A percentile compares a stretch with the other conserved stretches of the same genome.
phyloP scores from a whole-genome alignment of 1,140 invertebrate species.

The Diabrotica virgifera region DNA sequence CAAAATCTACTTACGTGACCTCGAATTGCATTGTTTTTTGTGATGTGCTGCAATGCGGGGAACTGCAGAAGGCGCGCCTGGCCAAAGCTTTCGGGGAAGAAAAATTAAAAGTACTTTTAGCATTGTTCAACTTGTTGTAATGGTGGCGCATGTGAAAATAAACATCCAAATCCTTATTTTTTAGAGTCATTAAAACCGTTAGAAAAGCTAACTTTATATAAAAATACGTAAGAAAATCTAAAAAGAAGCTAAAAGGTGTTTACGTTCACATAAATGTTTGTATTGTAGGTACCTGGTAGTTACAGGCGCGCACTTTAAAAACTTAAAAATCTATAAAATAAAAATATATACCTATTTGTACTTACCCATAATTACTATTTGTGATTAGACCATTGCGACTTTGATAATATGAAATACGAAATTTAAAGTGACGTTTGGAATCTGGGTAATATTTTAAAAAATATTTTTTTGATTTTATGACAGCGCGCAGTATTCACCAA shows the following conservation, averaged over 20 bases:
- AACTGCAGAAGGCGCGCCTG: conserved; percentile 12
- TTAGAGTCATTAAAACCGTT: background rate
- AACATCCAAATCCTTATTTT: conserved; percentile 25
- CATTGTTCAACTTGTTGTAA: conserved; percentile 33
- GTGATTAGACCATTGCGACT: no score
- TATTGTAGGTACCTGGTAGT: background rate
- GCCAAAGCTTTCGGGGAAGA: conserved; percentile 31
- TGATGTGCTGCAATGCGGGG: background rate
- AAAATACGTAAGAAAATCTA: no score
- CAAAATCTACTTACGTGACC: conserved; percentile 1
- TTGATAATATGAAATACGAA: no score
- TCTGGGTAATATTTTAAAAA: no score
- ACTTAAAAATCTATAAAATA: background rate
- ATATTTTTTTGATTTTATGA: no score
- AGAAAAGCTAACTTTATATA: no score
- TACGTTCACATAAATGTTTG: background rate
- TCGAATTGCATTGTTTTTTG: background rate
- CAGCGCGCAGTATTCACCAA: no score
- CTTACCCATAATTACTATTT: no score
- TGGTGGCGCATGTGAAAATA: conserved; percentile 40
- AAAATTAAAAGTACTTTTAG: conserved; percentile 36
- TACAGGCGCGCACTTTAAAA: background rate
- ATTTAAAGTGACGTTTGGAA: no score
- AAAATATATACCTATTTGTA: no score
- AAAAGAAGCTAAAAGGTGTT: no score